These are phyloP conservation scores for Campoplex capitator DNA, from an alignment of 2,888 invertebrate species.

Conservation along the genomic window DNA sequence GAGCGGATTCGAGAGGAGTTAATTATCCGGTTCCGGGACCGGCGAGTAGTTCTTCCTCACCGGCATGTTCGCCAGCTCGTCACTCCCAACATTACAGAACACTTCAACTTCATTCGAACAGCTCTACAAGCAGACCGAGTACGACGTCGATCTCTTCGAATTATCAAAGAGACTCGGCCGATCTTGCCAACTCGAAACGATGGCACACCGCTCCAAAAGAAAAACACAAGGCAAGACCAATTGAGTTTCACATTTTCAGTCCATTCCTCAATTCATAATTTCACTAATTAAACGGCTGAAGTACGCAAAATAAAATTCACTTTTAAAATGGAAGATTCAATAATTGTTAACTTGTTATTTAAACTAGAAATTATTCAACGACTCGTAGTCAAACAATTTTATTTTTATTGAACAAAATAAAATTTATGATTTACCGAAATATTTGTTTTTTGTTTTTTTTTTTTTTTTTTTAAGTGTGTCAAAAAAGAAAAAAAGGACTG, in stretches of 20 bases:
- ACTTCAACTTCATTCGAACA: constrained; percentile 79
- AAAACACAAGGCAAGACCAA: constrained; percentile 86
- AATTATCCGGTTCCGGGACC: constrained; percentile 74
- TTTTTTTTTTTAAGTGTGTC: no score
- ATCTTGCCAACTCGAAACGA: constrained; percentile 86
- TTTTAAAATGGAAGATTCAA: background rate
- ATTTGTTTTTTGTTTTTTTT: no score
- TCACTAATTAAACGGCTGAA: background rate
- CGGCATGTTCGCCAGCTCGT: constrained; percentile 78
- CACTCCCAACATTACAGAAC: constrained; percentile 81
- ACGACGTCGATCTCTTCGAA: constrained; percentile 78
- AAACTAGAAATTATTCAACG: background rate
- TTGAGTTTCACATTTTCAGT: background rate
- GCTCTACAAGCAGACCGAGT: constrained; percentile 79
- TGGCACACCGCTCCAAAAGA: constrained; percentile 87
- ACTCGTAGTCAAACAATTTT: no score
- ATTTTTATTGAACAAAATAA: no score
- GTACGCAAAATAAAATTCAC: background rate
- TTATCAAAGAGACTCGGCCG: constrained; percentile 82
- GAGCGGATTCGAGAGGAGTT: constrained; percentile 77
- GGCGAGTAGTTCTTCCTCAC: constrained; percentile 78
- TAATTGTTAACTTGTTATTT: background rate
- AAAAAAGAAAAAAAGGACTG: no score
- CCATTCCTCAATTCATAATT: background rate
- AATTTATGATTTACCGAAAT: no score